Conservation (phyloP, 2,113 vertebrate species). For the Thalassarche chlororhynchos region DNA sequence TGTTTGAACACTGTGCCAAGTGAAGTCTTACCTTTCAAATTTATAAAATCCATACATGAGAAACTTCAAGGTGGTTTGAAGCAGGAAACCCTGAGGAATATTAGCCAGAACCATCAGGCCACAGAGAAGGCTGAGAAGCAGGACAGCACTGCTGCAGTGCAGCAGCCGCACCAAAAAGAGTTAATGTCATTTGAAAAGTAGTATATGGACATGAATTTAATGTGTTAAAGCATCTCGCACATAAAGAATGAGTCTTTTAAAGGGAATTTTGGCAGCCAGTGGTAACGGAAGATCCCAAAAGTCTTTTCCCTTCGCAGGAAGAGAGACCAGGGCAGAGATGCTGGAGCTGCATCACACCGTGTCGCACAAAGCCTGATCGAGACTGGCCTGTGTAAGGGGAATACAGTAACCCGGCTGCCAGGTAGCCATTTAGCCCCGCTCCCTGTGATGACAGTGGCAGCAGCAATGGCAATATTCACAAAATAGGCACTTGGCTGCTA, state of each 20-base stretch:
- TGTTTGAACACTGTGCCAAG: not conserved
- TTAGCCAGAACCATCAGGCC: not conserved
- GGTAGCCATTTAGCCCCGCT: accelerated
- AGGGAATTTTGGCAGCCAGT: not conserved
- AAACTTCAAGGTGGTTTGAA: not conserved
- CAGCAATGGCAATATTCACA: not conserved
- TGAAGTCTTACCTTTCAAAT: not conserved
- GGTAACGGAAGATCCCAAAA: not conserved
- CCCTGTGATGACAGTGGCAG: not conserved
- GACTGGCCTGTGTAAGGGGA: not conserved
- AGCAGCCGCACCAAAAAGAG: not conserved
- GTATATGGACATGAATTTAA: not conserved
- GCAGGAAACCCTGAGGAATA: not conserved
- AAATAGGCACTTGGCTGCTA: not conserved
- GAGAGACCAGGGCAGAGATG: not conserved
- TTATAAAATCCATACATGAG: not conserved
- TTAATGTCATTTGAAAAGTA: not conserved
- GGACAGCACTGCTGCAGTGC: not conserved
- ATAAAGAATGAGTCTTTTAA: not conserved
- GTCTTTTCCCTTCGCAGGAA: not conserved
- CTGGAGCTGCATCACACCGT: not conserved
- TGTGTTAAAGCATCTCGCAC: not conserved
- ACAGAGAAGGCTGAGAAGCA: not conserved
- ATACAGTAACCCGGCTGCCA: not conserved
- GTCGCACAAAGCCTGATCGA: not conserved